A percentile compares a stretch with the other conserved stretches of the same genome.
Evolutionary conservation across 37 sponge, comb jelly and placozoan genomes (phyloP).

Genomic region (Spongilla lacustris): DNA sequence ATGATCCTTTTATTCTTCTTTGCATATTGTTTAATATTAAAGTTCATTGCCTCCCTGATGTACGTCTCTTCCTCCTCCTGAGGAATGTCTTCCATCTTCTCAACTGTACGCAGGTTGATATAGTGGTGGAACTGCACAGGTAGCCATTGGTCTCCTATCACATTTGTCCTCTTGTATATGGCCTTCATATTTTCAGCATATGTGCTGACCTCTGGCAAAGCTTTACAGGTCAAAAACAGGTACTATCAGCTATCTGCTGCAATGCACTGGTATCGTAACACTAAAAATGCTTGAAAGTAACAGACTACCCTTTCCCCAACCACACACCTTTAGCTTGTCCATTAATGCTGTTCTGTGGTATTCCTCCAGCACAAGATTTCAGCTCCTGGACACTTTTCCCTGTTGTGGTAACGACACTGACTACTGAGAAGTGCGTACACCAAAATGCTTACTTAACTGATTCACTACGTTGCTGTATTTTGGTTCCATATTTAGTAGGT

Average conservation of each 20-base stretch:
- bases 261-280: constrained; percentile 1
- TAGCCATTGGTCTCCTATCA: constrained; percentile 1
- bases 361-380: constrained; percentile 1
- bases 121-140: neutral
- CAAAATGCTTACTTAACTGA: constrained; percentile 1
- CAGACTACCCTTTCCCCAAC: constrained; percentile 1
- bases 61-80: neutral
- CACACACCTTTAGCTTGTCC: neutral
- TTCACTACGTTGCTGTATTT: constrained; percentile 1
- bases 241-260: constrained; percentile 1
- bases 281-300: constrained; percentile 1
- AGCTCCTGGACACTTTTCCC: neutral
- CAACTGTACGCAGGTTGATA: constrained; percentile 1
- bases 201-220: constrained; percentile 1
- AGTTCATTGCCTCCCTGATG: neutral
- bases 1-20: neutral
- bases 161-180: constrained; percentile 1
- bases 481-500: constrained; percentile 1
- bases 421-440: neutral
- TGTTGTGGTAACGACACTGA: neutral
- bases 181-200: neutral
- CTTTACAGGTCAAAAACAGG: neutral
- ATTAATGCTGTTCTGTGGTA: constrained; percentile 1
- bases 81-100: constrained; percentile 1
- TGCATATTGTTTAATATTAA: constrained; percentile 1